These are phyloP conservation scores for Alosa sapidissima DNA, from an alignment of 2,797 vertebrate species.

Conservation along the genomic window DNA sequence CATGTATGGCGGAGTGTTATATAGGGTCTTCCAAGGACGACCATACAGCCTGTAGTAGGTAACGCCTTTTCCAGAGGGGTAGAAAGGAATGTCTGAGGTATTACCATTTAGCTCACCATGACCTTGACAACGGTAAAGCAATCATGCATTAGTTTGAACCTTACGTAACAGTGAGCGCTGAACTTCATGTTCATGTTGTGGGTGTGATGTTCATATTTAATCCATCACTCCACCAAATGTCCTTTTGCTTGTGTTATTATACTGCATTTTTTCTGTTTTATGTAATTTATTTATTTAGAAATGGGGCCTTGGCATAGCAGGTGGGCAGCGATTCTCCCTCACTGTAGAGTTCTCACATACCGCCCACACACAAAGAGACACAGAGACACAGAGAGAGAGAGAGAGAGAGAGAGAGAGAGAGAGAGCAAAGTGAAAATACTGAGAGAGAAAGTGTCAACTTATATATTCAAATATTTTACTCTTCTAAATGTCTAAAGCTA, in stretches of 20 bases:
- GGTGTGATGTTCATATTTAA: constrained; percentile 21
- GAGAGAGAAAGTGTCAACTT: constrained; percentile 18
- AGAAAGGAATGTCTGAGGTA: neutral
- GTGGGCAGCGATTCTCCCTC: constrained; percentile 11
- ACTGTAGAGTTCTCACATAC: constrained; percentile 19
- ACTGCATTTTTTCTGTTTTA: constrained; percentile 17
- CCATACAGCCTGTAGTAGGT: neutral
- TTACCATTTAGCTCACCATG: neutral
- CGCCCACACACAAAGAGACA: neutral
- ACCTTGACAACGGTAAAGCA: constrained; percentile 4
- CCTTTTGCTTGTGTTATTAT: constrained; percentile 19
- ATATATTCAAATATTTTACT: constrained; percentile 3
- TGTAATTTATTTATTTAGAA: constrained; percentile 27
- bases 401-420: constrained; percentile 15
- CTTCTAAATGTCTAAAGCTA: neutral
- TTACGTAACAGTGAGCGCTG: constrained; percentile 13
- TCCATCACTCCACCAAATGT: constrained; percentile 18
- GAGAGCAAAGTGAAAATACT: neutral
- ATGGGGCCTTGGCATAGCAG: constrained; percentile 18
- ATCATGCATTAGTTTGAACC: constrained; percentile 17
- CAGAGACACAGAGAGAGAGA: neutral
- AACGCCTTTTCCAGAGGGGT: neutral
- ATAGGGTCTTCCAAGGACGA: neutral
- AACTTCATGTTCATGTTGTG: constrained; percentile 22
- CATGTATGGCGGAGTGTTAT: neutral